Conservation (phyloP, 1,140 invertebrate species). For the Plectrocnemia conspersa region DNA sequence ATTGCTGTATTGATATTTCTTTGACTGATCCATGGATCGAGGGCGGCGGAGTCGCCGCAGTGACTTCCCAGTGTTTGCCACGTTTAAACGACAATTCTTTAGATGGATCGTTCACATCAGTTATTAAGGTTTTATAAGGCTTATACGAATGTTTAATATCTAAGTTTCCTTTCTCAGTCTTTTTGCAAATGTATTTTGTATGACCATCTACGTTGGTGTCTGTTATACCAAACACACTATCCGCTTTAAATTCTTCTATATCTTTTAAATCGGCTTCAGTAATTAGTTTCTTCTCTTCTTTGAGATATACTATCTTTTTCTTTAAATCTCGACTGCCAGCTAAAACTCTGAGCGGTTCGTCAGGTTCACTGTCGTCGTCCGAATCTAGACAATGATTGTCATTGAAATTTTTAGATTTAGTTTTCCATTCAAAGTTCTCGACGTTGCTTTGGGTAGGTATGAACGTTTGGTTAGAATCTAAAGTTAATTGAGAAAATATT, state of each 20-base stretch:
- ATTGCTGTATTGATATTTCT: slow-evolving; percentile 54
- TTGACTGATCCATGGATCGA: slow-evolving; percentile 54
- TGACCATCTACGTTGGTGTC: slow-evolving; percentile 48
- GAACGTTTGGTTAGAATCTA: slow-evolving; percentile 53
- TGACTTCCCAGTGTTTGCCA: slow-evolving; percentile 62
- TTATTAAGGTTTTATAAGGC: slow-evolving; percentile 61
- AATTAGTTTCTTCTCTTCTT: slow-evolving; percentile 54
- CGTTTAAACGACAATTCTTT: slow-evolving; percentile 58
- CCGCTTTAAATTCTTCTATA: slow-evolving; percentile 38
- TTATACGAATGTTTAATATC: slow-evolving; percentile 51
- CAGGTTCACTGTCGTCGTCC: slow-evolving; percentile 59
- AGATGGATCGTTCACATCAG: slow-evolving; percentile 57
- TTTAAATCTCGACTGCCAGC: slow-evolving; percentile 57
- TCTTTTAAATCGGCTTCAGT: slow-evolving; percentile 58
- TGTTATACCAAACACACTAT: slow-evolving; percentile 2
- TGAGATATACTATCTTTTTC: slow-evolving; percentile 54
- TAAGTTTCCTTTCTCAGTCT: slow-evolving; percentile 47
- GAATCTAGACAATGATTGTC: slow-evolving; percentile 52
- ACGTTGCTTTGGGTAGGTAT: slow-evolving; percentile 40
- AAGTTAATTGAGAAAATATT: slow-evolving; percentile 57
- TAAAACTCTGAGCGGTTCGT: slow-evolving; percentile 62
- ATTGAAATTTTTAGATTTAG: slow-evolving; percentile 45
- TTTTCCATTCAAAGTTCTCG: slow-evolving; percentile 64
- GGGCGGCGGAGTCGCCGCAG: slow-evolving; percentile 62
- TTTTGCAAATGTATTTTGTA: slow-evolving; percentile 57